phyloP scores from a whole-genome alignment of 2,797 vertebrate genomes.

The Pangasius krempfi region DNA sequence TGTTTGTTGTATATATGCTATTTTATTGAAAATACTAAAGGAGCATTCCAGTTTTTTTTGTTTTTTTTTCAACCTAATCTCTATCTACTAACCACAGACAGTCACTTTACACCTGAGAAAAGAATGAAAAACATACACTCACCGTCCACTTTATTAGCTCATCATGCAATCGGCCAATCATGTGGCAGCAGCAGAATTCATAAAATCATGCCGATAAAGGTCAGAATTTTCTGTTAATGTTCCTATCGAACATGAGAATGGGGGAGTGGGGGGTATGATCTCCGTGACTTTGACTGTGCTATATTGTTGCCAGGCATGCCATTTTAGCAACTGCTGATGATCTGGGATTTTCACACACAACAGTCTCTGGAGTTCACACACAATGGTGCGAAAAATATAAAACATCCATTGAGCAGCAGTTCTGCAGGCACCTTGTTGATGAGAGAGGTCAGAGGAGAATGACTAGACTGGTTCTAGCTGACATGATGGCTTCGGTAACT shows the following conservation, averaged over 20 bases:
- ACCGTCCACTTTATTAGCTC: neutral
- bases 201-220: neutral
- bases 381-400: neutral
- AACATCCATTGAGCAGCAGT: neutral
- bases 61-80: slow-evolving; percentile 6
- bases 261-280: too few relatives aligned
- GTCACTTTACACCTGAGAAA: neutral
- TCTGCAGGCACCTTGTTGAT: neutral
- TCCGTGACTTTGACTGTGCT: neutral
- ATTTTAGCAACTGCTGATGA: neutral
- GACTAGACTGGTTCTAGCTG: neutral
- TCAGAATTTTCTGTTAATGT: neutral
- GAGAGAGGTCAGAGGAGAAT: neutral
- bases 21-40: neutral
- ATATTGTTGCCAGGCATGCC: neutral
- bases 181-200: neutral
- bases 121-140: neutral
- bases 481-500: neutral
- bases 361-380: neutral
- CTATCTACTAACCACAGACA: neutral
- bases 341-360: neutral
- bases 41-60: slow-evolving; percentile 15
- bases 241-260: neutral
- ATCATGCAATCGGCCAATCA: neutral
- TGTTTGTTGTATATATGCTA: neutral